These are phyloP conservation scores for Mallotus villosus DNA, from an alignment of 2,797 vertebrate genomes.

Conservation along the genomic window DNA sequence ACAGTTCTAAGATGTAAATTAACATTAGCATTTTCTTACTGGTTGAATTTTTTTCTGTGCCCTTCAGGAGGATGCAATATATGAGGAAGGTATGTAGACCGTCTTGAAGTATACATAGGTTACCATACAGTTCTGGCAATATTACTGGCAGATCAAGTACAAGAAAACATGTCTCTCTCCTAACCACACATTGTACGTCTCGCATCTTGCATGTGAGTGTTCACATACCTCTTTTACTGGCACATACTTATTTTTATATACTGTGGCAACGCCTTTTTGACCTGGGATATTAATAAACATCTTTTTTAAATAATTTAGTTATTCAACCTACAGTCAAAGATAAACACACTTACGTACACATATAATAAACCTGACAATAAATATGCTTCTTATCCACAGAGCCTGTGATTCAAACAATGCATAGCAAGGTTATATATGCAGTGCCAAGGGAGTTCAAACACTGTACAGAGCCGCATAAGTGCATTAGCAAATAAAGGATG, in stretches of 20 bases:
- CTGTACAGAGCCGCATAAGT: background rate
- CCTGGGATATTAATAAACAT: background rate
- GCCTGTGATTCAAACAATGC: slow-evolving; percentile 2
- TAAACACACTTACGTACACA: background rate
- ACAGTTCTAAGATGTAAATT: no score
- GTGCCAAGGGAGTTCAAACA: background rate
- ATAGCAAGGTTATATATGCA: background rate
- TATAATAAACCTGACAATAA: fast-evolving
- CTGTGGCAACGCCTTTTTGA: background rate
- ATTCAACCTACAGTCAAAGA: background rate
- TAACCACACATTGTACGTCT: no score
- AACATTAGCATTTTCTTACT: no score
- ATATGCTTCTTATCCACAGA: slow-evolving; percentile 33
- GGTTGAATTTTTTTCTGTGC: no score
- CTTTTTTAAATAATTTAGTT: background rate
- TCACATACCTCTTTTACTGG: no score
- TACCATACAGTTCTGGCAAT: no score
- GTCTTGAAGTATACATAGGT: no score
- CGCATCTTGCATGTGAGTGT: background rate
- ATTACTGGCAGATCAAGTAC: no score
- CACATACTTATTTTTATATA: background rate
- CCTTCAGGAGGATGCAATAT: no score
- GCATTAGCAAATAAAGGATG: no score
- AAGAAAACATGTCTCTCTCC: no score
- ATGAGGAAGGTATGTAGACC: no score